phyloP scores from a whole-genome alignment of 2,113 vertebrate genomes.

The Prietella phreatophila region DNA sequence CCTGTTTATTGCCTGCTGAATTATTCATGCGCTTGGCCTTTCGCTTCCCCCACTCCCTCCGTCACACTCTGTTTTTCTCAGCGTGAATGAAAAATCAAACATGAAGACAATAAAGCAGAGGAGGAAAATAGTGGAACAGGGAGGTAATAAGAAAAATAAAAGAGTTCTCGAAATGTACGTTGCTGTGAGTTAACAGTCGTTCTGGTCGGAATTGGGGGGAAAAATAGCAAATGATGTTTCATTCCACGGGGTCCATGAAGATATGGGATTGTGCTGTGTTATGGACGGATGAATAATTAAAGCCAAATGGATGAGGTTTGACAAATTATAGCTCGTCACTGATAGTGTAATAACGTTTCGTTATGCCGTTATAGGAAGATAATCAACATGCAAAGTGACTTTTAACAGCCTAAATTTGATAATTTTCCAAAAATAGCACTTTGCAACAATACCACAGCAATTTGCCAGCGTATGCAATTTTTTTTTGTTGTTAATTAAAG shows the following conservation, averaged over 20 bases:
- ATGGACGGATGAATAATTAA: constrained; percentile 16
- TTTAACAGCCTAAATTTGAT: neutral
- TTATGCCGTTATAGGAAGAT: neutral
- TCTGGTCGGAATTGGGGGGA: neutral
- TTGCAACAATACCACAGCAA: neutral
- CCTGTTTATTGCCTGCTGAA: constrained; percentile 42
- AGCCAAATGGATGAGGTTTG: neutral
- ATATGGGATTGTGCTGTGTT: neutral
- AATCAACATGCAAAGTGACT: neutral
- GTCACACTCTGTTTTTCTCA: constrained; percentile 41
- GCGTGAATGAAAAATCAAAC: constrained; percentile 39
- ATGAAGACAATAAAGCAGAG: neutral
- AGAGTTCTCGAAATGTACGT: neutral
- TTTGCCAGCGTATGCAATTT: neutral
- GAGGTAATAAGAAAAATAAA: neutral
- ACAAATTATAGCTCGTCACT: neutral
- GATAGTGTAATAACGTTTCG: neutral
- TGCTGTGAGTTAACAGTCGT: neutral
- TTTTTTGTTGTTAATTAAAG: too few species aligned
- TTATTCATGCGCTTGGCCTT: constrained; percentile 55
- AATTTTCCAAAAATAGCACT: neutral
- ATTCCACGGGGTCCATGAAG: neutral
- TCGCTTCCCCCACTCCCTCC: constrained; percentile 36
- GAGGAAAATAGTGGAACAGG: neutral
- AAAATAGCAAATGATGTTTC: neutral